These are phyloP conservation scores for Trissolcus brochymenae DNA, from an alignment of 2,888 invertebrate genomes.

Conservation along the genomic window DNA sequence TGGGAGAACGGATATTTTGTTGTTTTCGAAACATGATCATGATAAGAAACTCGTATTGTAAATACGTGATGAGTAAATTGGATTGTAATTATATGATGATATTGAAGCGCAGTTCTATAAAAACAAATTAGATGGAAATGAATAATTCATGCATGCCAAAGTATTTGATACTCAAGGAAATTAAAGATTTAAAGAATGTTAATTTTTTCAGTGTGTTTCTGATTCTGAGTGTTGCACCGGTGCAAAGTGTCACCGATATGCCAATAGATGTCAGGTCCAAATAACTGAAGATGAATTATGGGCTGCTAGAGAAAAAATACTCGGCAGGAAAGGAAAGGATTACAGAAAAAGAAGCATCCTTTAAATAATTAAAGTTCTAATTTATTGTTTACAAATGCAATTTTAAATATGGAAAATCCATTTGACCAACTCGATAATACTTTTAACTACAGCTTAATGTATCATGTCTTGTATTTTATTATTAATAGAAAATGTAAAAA, in stretches of 20 bases:
- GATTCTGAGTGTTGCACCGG: constrained; percentile 18
- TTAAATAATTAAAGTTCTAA: background rate
- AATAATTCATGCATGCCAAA: too few relatives aligned
- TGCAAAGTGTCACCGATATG: constrained; percentile 65
- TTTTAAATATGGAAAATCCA: too few relatives aligned
- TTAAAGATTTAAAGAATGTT: background rate
- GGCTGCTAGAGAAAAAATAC: constrained; percentile 66
- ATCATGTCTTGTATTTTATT: too few relatives aligned
- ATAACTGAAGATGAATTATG: constrained; percentile 68
- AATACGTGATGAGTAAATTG: background rate
- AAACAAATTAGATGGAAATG: too few relatives aligned
- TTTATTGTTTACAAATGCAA: too few relatives aligned
- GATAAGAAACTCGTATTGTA: background rate
- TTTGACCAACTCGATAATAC: too few relatives aligned
- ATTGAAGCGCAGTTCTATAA: too few relatives aligned
- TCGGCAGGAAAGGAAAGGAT: constrained; percentile 54
- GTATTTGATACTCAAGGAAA: too few relatives aligned
- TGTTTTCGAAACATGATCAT: background rate
- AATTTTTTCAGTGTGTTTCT: constrained; percentile 24
- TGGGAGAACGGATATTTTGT: background rate
- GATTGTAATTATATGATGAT: background rate
- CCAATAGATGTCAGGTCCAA: constrained; percentile 70
- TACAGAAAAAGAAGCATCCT: constrained; percentile 12
- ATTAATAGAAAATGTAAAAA: too few relatives aligned
- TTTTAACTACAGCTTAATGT: too few relatives aligned